Evolutionary conservation across 2,888 invertebrate species (phyloP).

Genomic region (Eupithecia tripunctaria): DNA sequence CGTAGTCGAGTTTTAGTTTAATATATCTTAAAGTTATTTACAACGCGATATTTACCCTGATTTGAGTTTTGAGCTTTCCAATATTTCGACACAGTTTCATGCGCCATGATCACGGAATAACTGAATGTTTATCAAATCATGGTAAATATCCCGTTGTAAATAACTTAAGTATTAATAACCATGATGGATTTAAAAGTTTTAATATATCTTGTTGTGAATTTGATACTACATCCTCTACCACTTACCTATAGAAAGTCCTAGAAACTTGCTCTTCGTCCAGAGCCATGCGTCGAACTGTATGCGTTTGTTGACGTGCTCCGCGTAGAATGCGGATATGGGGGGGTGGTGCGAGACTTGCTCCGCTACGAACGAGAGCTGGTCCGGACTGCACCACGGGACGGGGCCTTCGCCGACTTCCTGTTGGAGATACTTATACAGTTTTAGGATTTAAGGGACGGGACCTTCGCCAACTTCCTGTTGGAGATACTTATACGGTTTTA

Average conservation of each 20-base stretch:
- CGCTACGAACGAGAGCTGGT: slow-evolving; percentile 96
- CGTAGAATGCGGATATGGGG: slow-evolving; percentile 99
- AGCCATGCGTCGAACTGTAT: slow-evolving; percentile 98
- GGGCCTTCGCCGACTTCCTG: slow-evolving; percentile 90
- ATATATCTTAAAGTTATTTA: too few species aligned
- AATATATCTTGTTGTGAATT: not conserved
- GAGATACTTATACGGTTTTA: too few species aligned
- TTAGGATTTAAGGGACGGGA: too few species aligned
- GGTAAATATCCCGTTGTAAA: too few species aligned
- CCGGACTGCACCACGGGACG: slow-evolving; percentile 94
- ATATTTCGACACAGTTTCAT: too few species aligned
- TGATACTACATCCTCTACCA: not conserved
- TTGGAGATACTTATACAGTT: slow-evolving; percentile 41
- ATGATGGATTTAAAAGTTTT: not conserved
- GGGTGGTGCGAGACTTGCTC: slow-evolving; percentile 99
- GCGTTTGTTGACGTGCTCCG: slow-evolving; percentile 95
- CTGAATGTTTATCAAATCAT: too few species aligned
- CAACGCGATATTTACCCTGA: too few species aligned
- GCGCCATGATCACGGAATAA: too few species aligned
- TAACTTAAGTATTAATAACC: too few species aligned
- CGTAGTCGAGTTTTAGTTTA: too few species aligned
- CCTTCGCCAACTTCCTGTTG: too few species aligned
- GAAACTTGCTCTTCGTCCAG: slow-evolving; percentile 99
- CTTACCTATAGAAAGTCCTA: slow-evolving; percentile 62
- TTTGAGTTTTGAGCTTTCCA: too few species aligned